phyloP scores from a whole-genome alignment of 2,888 invertebrate species.

The Seira musarum region DNA sequence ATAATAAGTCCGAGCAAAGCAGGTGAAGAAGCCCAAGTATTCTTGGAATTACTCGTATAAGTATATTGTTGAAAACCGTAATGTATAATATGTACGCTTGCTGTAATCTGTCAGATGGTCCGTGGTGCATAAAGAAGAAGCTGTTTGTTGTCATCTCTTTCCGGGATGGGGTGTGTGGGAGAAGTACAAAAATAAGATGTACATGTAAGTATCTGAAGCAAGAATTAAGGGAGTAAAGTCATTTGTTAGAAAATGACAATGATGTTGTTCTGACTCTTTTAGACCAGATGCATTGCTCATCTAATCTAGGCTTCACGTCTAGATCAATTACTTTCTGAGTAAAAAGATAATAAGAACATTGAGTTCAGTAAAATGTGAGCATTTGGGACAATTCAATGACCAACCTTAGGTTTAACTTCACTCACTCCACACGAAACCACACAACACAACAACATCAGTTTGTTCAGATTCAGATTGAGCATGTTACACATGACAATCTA shows the following conservation, averaged over 20 bases:
- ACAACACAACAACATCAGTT: too few relatives aligned
- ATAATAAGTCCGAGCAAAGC: neutral
- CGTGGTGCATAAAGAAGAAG: conserved; percentile 13
- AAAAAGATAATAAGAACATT: neutral
- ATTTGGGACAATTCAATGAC: neutral
- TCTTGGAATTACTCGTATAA: neutral
- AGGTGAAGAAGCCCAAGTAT: neutral
- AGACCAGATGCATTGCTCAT: too few relatives aligned
- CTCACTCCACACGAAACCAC: too few relatives aligned
- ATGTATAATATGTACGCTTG: neutral
- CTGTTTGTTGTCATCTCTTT: conserved; percentile 8
- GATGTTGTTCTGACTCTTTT: too few relatives aligned
- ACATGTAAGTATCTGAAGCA: neutral
- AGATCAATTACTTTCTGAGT: too few relatives aligned
- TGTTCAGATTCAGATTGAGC: neutral
- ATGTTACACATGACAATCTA: neutral
- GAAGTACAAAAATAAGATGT: neutral
- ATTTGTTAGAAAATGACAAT: neutral
- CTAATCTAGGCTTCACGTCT: too few relatives aligned
- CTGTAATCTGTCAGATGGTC: conserved; percentile 6
- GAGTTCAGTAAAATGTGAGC: neutral
- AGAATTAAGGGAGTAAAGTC: neutral
- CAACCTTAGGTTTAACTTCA: too few relatives aligned
- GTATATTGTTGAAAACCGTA: conserved; percentile 1
- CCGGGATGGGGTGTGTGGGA: conserved; percentile 9